A percentile compares a stretch with the other conserved stretches of the same genome.
These are phyloP conservation scores for Malacoctenus gilli DNA, from an alignment of 2,797 vertebrate genomes.

Conservation along the genomic window DNA sequence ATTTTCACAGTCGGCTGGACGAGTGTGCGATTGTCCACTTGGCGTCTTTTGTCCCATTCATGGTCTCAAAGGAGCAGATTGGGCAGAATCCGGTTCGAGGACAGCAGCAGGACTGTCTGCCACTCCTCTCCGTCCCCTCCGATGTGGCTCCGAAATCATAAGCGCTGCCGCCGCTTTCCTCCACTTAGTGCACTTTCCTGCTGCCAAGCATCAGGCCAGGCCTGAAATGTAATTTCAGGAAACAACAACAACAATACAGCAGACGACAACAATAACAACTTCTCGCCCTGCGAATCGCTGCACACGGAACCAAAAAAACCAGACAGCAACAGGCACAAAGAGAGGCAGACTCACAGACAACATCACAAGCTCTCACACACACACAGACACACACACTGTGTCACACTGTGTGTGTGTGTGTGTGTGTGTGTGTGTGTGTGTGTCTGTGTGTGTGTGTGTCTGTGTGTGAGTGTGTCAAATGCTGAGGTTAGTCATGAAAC, in stretches of 20 bases:
- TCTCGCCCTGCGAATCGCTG: slow-evolving; percentile 36
- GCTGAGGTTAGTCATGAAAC: slow-evolving; percentile 44
- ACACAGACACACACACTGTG: slow-evolving; percentile 10
- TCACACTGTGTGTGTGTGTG: slow-evolving; percentile 19
- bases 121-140: not conserved
- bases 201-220: slow-evolving; percentile 41
- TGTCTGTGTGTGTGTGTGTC: slow-evolving; percentile 18
- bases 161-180: slow-evolving; percentile 16
- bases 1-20: slow-evolving; percentile 50
- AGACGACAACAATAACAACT: slow-evolving; percentile 35
- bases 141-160: slow-evolving; percentile 14
- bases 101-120: not conserved
- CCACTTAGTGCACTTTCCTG: slow-evolving; percentile 24
- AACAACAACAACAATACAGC: slow-evolving; percentile 38
- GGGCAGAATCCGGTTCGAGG: slow-evolving; percentile 23
- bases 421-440: slow-evolving; percentile 20
- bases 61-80: slow-evolving; percentile 47
- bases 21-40: slow-evolving; percentile 39
- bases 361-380: slow-evolving; percentile 13
- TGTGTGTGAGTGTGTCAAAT: slow-evolving; percentile 18
- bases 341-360: slow-evolving; percentile 24
- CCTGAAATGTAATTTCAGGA: slow-evolving; percentile 49
- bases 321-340: slow-evolving; percentile 16
- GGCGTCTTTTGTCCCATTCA: slow-evolving; percentile 26
- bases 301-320: slow-evolving; percentile 8